Conservation (phyloP, 2,888 invertebrate species). For the Junonia oenone region DNA sequence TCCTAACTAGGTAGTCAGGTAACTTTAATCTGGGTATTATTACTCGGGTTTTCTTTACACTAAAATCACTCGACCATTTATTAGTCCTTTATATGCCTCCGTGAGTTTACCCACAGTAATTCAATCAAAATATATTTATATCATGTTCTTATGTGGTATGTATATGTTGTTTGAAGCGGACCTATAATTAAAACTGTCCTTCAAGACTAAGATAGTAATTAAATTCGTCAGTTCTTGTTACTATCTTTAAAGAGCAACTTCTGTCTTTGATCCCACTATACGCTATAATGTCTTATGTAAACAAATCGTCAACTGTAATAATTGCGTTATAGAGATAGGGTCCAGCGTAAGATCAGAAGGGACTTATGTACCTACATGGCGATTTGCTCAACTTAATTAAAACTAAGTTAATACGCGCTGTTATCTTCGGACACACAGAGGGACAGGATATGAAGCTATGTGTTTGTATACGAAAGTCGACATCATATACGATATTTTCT, state of each 20-base stretch:
- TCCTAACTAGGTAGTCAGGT: too few species aligned
- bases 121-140: too few species aligned
- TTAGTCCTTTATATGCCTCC: too few species aligned
- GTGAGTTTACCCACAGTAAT: too few species aligned
- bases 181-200: neutral
- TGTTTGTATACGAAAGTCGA: neutral
- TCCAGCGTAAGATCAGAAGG: constrained; percentile 16
- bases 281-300: constrained; percentile 13
- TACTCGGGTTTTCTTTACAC: too few species aligned
- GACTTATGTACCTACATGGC: constrained; percentile 5
- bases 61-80: too few species aligned
- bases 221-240: neutral
- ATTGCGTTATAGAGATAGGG: constrained; percentile 23
- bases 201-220: neutral
- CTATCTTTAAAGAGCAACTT: constrained; percentile 9
- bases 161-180: neutral
- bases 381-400: constrained; percentile 25
- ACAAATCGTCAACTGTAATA: constrained; percentile 24
- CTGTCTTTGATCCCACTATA: constrained; percentile 22
- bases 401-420: constrained; percentile 21
- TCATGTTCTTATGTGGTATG: neutral
- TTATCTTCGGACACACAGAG: constrained; percentile 14
- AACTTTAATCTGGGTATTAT: too few species aligned
- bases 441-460: neutral
- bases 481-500: neutral